Base-by-base conservation (phyloP, 2,797 vertebrate species). In the Urocyon cinereoargenteus region DNA sequence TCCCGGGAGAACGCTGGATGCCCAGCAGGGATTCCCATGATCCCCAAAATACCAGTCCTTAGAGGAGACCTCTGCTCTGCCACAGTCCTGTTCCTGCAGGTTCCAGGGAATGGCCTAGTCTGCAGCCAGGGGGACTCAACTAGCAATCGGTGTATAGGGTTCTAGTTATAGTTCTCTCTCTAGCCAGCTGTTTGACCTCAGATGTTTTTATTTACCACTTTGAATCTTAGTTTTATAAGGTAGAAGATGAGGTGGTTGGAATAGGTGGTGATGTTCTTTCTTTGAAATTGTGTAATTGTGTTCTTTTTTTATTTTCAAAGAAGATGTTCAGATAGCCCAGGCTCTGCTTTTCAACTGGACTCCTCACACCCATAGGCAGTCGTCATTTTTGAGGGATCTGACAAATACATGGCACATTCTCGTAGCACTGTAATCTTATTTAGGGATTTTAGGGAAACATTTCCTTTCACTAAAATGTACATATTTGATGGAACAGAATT, bases 401-500 rank as follows among this genome's bases (percentile, higher is more conserved):
- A 21, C 40, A 62, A n/a, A 70, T n/a, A 8, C 26, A 0, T 7
- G 5, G 12, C 7, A 26, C 21, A 0, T 59, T 84, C 70, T 96
- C 34, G 5, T n/a, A n/a, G 55, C 34, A 10, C 19, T 72, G 45
- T 84, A 59, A 68, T 83, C 26, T 78, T 64, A 77, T 36, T 79
- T 87, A 62, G 92, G 34, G 70, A 75, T 82, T 87, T 87, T 94
- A 81, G 45, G 26, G 51, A 61, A 93, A 96, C 2, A 10, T 62
- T 72, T 61, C 70, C 73, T 79, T 51, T 49, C 13, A 64, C 26
- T 77, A 31, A 97, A 85, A 87, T 19, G 0, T 73, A 49, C 18
- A 19, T 36, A 19, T 26, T n/a, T 7, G 5, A 19, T 22, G 55
- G 26, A 70, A 45, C 13, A 93, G 57, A 85, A 62, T 75, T 59